Evolutionary conservation across 2,797 vertebrate species (phyloP).

Genomic region (Tolypeutes matacus): DNA sequence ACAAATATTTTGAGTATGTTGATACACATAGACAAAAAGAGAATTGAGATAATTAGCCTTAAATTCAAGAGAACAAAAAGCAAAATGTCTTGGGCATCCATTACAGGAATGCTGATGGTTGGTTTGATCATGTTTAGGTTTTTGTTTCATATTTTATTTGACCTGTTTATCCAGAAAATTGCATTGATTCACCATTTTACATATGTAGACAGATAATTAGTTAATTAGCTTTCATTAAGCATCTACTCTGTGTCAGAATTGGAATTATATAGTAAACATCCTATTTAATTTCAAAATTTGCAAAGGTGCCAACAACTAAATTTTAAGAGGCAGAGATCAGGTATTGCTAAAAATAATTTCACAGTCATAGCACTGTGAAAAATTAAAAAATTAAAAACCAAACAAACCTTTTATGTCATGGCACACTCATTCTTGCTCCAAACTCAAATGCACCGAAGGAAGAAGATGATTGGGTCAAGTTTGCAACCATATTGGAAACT

Average conservation of each 20-base stretch:
- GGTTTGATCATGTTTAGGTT: neutral
- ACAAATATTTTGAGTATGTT: constrained; percentile 7
- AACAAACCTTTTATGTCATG: neutral
- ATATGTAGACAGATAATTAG: constrained; percentile 1
- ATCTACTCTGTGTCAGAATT: constrained; percentile 59
- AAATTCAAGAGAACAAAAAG: constrained; percentile 59
- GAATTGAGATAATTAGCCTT: constrained; percentile 39
- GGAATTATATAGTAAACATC: constrained; percentile 11
- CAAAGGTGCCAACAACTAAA: constrained; percentile 19
- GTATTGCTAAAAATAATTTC: neutral
- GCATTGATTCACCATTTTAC: constrained; percentile 36
- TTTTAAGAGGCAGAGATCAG: neutral
- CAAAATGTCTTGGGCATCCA: neutral
- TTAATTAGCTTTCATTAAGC: constrained; percentile 5
- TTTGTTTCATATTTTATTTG: constrained; percentile 45
- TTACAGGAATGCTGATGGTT: constrained; percentile 13
- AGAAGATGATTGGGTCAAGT: neutral
- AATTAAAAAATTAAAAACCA: constrained; percentile 4
- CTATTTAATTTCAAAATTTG: constrained; percentile 52
- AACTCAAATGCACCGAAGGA: neutral
- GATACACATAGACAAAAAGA: neutral
- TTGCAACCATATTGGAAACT: neutral
- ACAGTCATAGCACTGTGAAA: neutral
- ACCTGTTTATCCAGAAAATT: constrained; percentile 54
- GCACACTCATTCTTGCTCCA: neutral